phyloP scores from a whole-genome alignment of 2,888 invertebrate genomes.

The Glaucopsyche alexis region DNA sequence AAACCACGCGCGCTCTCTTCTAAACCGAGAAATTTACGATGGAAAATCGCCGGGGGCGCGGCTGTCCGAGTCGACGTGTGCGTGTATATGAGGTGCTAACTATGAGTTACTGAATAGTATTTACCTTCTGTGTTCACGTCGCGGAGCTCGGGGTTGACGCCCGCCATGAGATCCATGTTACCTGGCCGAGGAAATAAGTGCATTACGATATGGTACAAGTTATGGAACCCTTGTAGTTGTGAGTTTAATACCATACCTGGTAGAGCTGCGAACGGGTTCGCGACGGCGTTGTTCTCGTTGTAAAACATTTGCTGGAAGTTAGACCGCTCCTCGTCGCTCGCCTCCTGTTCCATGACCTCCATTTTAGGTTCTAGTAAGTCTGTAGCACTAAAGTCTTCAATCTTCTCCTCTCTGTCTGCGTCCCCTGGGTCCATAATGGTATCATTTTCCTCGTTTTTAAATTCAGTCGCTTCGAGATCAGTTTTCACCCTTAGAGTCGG shows the following conservation, averaged over 20 bases:
- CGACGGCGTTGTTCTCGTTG: constrained; percentile 68
- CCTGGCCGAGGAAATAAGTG: constrained; percentile 49
- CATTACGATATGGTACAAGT: neutral
- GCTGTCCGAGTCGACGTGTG: constrained; percentile 78
- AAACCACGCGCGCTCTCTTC: constrained; percentile 66
- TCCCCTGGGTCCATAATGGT: constrained; percentile 73
- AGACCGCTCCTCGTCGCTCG: constrained; percentile 84
- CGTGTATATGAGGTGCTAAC: constrained; percentile 70
- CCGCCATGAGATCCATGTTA: constrained; percentile 73
- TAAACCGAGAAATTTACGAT: constrained; percentile 45
- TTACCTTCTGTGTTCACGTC: constrained; percentile 75
- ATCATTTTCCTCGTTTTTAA: constrained; percentile 74
- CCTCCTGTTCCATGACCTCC: constrained; percentile 85
- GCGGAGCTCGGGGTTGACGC: constrained; percentile 67
- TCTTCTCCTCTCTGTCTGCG: constrained; percentile 63
- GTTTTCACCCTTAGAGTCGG: constrained; percentile 76
- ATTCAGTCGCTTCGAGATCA: constrained; percentile 77
- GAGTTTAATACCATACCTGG: constrained; percentile 52
- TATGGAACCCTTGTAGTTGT: neutral
- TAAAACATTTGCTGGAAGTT: constrained; percentile 67
- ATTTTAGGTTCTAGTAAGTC: constrained; percentile 83
- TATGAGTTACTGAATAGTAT: constrained; percentile 52
- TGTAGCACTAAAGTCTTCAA: constrained; percentile 70
- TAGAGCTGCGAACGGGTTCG: constrained; percentile 73
- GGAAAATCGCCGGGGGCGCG: constrained; percentile 76